These are phyloP conservation scores for Phanerotoma sp. DNA, from an alignment of 2,888 invertebrate genomes.

Conservation along the genomic window DNA sequence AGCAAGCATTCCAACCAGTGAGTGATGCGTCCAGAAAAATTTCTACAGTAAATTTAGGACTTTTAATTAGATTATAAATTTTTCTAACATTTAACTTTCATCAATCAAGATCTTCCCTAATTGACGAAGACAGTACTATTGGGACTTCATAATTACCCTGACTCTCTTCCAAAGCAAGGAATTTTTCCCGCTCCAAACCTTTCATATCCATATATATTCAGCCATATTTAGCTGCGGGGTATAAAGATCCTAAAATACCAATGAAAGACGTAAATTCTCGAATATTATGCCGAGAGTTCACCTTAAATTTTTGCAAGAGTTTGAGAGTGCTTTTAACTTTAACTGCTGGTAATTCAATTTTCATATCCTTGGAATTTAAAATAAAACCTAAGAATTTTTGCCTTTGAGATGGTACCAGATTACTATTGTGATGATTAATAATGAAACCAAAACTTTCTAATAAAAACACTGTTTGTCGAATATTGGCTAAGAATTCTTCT, in stretches of 20 bases:
- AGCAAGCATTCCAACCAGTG: slow-evolving; percentile 9
- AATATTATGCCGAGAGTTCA: neutral
- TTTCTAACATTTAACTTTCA: too few relatives aligned
- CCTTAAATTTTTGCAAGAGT: neutral
- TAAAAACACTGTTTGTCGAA: neutral
- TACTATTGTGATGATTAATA: neutral
- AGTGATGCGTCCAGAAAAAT: slow-evolving; percentile 26
- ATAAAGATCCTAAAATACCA: neutral
- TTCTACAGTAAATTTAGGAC: slow-evolving; percentile 4
- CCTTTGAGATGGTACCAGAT: neutral
- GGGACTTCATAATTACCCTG: too few relatives aligned
- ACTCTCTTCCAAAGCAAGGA: too few relatives aligned
- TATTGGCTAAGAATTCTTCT: neutral
- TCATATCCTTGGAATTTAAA: neutral
- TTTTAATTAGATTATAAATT: slow-evolving; percentile 9
- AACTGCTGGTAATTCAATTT: neutral
- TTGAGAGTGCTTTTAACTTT: neutral
- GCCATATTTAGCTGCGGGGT: too few relatives aligned
- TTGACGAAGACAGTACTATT: too few relatives aligned
- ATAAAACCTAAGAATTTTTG: neutral
- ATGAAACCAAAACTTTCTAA: neutral
- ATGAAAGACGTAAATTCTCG: neutral
- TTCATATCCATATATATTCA: too few relatives aligned
- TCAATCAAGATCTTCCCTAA: too few relatives aligned
- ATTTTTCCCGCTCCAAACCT: too few relatives aligned